Base-by-base conservation (phyloP, 2,113 vertebrate species). In the Nicator chloris region DNA sequence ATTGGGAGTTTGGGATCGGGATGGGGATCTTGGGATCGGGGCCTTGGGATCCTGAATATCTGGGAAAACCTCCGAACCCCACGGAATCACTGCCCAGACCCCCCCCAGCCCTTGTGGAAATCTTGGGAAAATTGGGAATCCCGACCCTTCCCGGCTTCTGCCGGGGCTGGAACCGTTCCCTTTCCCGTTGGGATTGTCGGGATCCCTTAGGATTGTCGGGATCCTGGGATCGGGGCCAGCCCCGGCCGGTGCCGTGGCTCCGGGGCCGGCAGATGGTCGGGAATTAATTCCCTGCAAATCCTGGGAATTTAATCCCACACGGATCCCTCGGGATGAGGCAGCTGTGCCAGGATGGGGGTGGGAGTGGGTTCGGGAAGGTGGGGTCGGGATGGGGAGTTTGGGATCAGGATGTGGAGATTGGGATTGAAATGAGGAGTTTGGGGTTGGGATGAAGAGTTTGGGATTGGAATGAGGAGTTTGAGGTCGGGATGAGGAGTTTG, bases 1-100 rank as follows among this genome's bases (percentile, higher is more conserved):
- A 26, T 21, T 1, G 15, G 27, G 28, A 21, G 1, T 21, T 37
- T 50, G 26, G 35, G n/a, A 26, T 66, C 2, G 2, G 63, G 6
- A 19, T 49, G 7, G 5, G 21, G 5, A 6, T 2, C 3, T 16
- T 21, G 28, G 57, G n/a, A 7, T 16, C 1, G 11, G 27, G 9
- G 1, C 1, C 6, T 35, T 14, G 28, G 10, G 13, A 56, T 33
- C 31, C 33, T 31, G 26, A 44, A 26, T 20, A 6, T 45, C 31
- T 24, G 26, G 39, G 50, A 45, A 56, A 30, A 31, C 5, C 27
- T 40, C 50, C 5, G 10, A 80, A 80, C 47, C 42, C 60, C 63
- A 10, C 13, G 2, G 16, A 37, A 66, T 56, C 13, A 33, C 21
- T 19, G 33, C 50, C 61, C 50, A 7, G 39, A 11, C 26, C 20